Base-by-base conservation (phyloP, 2,888 invertebrate genomes). In the Chirona hameri region DNA sequence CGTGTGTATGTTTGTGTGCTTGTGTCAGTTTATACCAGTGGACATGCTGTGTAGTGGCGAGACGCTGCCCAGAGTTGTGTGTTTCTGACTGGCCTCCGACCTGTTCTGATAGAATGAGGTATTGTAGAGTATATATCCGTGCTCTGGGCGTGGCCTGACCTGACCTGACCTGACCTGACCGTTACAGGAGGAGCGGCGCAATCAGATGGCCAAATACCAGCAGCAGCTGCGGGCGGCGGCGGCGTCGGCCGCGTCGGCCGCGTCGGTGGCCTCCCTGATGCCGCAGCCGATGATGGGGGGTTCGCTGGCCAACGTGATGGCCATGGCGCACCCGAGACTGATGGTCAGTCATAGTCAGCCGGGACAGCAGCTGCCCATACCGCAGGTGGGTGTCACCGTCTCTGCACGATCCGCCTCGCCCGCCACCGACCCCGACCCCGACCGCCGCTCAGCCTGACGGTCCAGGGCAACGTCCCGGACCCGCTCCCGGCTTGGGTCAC, bases 171-270 rank as follows among this genome's bases (percentile, higher is more conserved):
- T 60, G 60, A 60, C 24, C 10, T 82, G 18, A 52, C 82, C 81
- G 85, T 85, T 87, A 24, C 87, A 96, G 88, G 96, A 96, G 88
- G 95, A 96, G 89, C 91, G 94, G 85, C 90, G 93, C 81, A 93
- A 95, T 15, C 89, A 93, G 82, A 89, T 91, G 86, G 89, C 91
- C 21, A 93, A 92, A 87, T 95, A 95, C 87, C 90, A 91, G 84
- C 65, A 79, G 80, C 79, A 31, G 48, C 18, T 31, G 31, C 31
- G 31, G 15, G 72, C 72, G 31, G 72, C 31, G 31, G 31, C 31
- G 31, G 72, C 72, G 14, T 27, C 69, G 31, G 72, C 31, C 15
- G 72, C 72, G 18, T 3, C 60, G 60, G n/a, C 24, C n/a, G 10
- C 21, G 24, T n/a, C 60, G 60, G 10, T 7, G 60, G 24, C n/a